Evolutionary conservation across 2,113 vertebrate species (phyloP), one percentile per base, ranked within the genome.

Genomic region (Leptodactylus fuscus): DNA sequence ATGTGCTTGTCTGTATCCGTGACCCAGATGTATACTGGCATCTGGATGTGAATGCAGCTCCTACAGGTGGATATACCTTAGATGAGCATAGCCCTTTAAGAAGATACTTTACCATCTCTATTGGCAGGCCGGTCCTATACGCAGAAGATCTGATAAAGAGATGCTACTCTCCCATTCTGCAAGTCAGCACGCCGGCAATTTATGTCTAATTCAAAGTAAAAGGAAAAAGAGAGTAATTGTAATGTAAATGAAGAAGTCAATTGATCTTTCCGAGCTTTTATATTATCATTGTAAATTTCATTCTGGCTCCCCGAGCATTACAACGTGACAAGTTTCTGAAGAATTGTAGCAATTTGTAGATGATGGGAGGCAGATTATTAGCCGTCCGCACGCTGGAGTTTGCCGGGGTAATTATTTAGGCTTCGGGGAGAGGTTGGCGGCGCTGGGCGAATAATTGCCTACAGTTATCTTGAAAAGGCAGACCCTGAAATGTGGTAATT

Each of bases 251-350:
- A 84, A 76, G 55, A 11, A 34, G 38, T 62, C 22, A 65, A 84
- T 60, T 75, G 24, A 84, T 77, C 71, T 65, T 77, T 55, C 71
- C 15, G 13, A 27, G 16, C n/a, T 81, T 38, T 58, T 13, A 36
- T 58, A 65, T 41, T 65, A 22, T 84, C 65, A 88, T 73, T 76
- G 76, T 70, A 86, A 3, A 85, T 88, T 5, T 80, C 49, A 70
- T 2, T 58, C 6, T 83, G 27, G 55, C 76, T 81, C 69, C 55
- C 58, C 36, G 32, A 90, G 80, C 82, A 81, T 36, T 89, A 82
- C 87, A 85, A 85, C 84, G 74, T 85, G 0, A 87, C 84, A 70
- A 67, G 79, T 88, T 89, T 87, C 87, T 88, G 89, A 60, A 34
- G 76, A 32, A 89, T 75, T 60, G 48, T 78, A 81, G 49, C 46